Evolutionary conservation across 2,888 invertebrate species (phyloP), one percentile per base, ranked within the genome.

Genomic region (Chaitophorus viminalis): DNA sequence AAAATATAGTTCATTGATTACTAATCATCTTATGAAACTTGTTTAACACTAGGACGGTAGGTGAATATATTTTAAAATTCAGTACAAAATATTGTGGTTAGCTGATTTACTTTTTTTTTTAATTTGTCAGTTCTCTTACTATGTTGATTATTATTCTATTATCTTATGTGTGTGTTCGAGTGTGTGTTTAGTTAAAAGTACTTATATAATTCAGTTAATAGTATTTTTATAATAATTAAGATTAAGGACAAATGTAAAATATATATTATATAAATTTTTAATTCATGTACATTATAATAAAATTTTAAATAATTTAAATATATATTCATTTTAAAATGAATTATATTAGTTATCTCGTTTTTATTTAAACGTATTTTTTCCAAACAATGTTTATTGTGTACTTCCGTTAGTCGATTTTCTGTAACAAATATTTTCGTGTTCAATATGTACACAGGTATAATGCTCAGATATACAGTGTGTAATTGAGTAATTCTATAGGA

Each of bases 31-130:
- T 54, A 54, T 72, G 17, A 5, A 78, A 79, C 54, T 72, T 36
- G 79, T 79, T 79, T 39, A n/a, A 74, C 68, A 77, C 54, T 25
- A 60, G 39, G 72, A 29, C 79, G 72, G 25, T 79, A 60, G 60
- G 86, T 74, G 39, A 78, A 76, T 46, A 65, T 25, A 39, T 25
- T 31, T 76, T 78, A 54, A 39, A 72, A 72, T 70, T 11, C 14
- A 17, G 33, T 29, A 74, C 54, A 54, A 72, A 39, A 79, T 17
- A 29, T 72, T 74, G 86, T 31, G 31, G 86, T 79, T 60, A 60
- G 25, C 33, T 70, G 77, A 52, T 78, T 70, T 85, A 78, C 33
- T 46, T 77, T 70, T 70, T 70, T 65, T 84, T 77, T 52, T 54
- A 21, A 60, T 78, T 86, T 8, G 21, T 31, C 52, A 33, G 52